A percentile compares a stretch with the other conserved stretches of the same genome.
Evolutionary conservation across 2,113 vertebrate species (phyloP).

Genomic region (Mystacornis crossleyi): DNA sequence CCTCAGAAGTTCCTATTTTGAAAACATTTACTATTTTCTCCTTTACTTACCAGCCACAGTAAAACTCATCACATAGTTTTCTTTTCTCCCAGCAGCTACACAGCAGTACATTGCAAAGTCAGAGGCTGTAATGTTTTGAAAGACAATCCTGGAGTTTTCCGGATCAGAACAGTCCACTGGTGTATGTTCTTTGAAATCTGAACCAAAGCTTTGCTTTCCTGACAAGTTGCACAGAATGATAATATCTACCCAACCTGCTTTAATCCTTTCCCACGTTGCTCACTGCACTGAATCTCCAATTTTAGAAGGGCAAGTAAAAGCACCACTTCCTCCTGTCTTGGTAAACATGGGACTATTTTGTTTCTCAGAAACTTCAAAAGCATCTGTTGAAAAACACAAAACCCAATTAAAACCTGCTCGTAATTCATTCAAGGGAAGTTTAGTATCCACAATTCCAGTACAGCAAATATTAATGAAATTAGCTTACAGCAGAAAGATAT

Average conservation of each 20-base stretch:
- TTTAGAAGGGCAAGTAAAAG: conserved; percentile 67
- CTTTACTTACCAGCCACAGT: conserved; percentile 58
- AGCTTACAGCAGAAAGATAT: not conserved
- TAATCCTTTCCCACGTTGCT: conserved; percentile 75
- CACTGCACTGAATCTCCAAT: conserved; percentile 22
- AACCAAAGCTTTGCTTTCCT: conserved; percentile 37
- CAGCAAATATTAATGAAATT: not conserved
- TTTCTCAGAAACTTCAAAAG: conserved; percentile 10
- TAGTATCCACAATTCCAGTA: not conserved
- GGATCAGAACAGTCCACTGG: conserved; percentile 54
- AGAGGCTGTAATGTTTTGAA: conserved; percentile 43
- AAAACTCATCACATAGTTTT: conserved; percentile 18
- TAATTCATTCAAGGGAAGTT: not conserved
- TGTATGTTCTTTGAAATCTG: conserved; percentile 63
- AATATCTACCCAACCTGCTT: conserved; percentile 43
- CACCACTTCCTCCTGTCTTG: conserved; percentile 59
- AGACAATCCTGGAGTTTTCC: conserved; percentile 24
- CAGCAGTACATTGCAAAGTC: conserved; percentile 77
- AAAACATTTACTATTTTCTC: not conserved
- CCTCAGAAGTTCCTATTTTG: not conserved
- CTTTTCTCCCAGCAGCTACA: conserved; percentile 38
- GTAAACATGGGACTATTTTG: not conserved
- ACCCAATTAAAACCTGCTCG: not conserved
- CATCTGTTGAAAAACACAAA: conserved; percentile 44
- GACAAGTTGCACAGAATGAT: conserved; percentile 65